A percentile compares a stretch with the other conserved stretches of the same genome.
phyloP scores from a whole-genome alignment of 2,888 invertebrate species.

The Flabesymbios commensalis region DNA sequence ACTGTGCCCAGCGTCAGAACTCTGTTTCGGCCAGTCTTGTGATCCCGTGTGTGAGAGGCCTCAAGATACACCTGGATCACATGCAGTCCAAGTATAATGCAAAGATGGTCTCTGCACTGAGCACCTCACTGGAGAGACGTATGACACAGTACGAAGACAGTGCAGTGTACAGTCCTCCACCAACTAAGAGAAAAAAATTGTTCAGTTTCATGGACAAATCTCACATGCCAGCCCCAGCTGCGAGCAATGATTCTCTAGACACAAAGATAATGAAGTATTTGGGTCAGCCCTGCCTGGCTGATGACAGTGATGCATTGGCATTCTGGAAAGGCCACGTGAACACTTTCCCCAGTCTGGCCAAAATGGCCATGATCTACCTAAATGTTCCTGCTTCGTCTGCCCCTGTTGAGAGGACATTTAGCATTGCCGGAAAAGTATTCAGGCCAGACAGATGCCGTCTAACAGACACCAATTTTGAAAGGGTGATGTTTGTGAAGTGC shows the following conservation, averaged over 20 bases:
- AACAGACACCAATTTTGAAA: too few species aligned
- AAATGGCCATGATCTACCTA: neutral
- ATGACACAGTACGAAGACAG: neutral
- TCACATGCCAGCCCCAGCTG: neutral
- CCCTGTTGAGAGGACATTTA: conserved; percentile 1
- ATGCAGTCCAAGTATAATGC: neutral
- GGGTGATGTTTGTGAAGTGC: too few species aligned
- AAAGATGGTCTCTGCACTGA: neutral
- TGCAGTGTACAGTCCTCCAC: neutral
- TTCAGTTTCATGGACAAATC: neutral
- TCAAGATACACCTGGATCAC: neutral
- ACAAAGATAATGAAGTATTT: neutral
- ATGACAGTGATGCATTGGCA: neutral
- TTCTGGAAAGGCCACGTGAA: neutral
- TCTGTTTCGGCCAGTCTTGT: neutral
- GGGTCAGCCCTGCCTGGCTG: neutral
- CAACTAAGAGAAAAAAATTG: neutral
- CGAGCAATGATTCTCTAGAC: neutral
- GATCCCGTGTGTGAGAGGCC: neutral
- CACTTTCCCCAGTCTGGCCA: neutral
- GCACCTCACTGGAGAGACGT: neutral
- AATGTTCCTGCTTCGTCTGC: too few species aligned
- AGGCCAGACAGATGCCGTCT: conserved; percentile 3
- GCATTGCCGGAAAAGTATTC: neutral
- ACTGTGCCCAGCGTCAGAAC: neutral